Conservation (phyloP, 1,140 invertebrate genomes). For the Octopus sinensis region DNA sequence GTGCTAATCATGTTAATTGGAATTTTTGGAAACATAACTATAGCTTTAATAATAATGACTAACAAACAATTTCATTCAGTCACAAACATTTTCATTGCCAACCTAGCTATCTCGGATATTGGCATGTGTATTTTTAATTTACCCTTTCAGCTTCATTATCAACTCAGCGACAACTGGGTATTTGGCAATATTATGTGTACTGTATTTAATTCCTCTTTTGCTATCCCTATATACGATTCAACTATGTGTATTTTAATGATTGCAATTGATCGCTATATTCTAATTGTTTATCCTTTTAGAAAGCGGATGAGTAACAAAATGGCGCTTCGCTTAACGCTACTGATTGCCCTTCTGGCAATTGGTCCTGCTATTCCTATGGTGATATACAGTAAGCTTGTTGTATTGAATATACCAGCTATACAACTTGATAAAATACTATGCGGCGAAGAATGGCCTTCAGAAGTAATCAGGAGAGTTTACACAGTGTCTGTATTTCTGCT, state of each 20-base stretch:
- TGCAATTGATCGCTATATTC: slow-evolving; percentile 68
- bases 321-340: slow-evolving; percentile 37
- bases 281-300: slow-evolving; percentile 65
- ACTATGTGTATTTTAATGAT: slow-evolving; percentile 71
- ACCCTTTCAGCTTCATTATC: slow-evolving; percentile 71
- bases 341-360: slow-evolving; percentile 42
- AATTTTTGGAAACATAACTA: slow-evolving; percentile 77
- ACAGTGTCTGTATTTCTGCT: slow-evolving; percentile 44
- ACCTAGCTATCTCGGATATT: slow-evolving; percentile 92
- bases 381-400: slow-evolving; percentile 39
- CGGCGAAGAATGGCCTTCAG: slow-evolving; percentile 46
- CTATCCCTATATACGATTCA: slow-evolving; percentile 69
- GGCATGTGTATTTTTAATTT: slow-evolving; percentile 87
- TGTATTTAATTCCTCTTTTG: slow-evolving; percentile 51
- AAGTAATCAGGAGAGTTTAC: slow-evolving; percentile 37
- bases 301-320: slow-evolving; percentile 40
- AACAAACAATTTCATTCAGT: slow-evolving; percentile 94
- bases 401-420: slow-evolving; percentile 31
- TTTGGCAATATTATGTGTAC: slow-evolving; percentile 62
- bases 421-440: slow-evolving; percentile 40
- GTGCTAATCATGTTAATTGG: slow-evolving; percentile 51
- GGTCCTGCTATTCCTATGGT: slow-evolving; percentile 47
- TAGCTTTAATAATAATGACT: slow-evolving; percentile 77
- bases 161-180: slow-evolving; percentile 80
- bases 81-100: slow-evolving; percentile 95